A percentile compares a stretch with the other conserved stretches of the same genome.
Conservation (phyloP, 2,113 vertebrate genomes). For the Antigone vipio region DNA sequence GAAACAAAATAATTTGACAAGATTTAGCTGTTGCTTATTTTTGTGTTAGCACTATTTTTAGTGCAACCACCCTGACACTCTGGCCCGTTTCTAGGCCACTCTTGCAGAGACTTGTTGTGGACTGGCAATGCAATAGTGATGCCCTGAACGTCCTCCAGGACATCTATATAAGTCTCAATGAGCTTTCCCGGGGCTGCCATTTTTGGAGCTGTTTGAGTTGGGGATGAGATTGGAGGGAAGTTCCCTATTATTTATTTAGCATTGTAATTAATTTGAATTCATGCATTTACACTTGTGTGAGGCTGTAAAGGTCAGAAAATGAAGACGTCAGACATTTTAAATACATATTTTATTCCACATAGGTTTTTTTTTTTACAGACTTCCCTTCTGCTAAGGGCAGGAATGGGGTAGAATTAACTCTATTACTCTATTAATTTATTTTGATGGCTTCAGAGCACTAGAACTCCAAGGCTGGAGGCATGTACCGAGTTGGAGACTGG, state of each 20-base stretch:
- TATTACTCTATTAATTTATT: not conserved
- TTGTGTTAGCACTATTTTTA: not conserved
- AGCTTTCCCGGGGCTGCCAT: not conserved
- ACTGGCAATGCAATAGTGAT: not conserved
- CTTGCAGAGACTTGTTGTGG: not conserved
- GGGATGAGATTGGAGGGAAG: not conserved
- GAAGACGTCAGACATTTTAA: not conserved
- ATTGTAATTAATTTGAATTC: not conserved
- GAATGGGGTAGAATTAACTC: not conserved
- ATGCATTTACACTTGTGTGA: not conserved
- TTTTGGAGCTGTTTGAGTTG: not conserved
- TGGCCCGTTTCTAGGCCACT: not conserved
- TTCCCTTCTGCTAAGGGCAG: not conserved
- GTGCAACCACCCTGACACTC: not conserved
- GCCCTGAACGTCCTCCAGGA: fast-evolving
- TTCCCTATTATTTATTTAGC: not conserved
- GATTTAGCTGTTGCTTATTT: not conserved
- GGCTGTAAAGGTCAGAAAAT: not conserved
- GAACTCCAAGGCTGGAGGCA: not conserved
- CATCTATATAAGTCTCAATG: not conserved
- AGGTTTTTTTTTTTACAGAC: not conserved
- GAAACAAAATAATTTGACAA: not conserved
- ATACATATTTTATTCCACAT: not conserved
- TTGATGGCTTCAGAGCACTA: not conserved
- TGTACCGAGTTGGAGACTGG: not conserved